Base-by-base conservation (phyloP, 2,888 invertebrate species). In the Drosophila subsilvestris region DNA sequence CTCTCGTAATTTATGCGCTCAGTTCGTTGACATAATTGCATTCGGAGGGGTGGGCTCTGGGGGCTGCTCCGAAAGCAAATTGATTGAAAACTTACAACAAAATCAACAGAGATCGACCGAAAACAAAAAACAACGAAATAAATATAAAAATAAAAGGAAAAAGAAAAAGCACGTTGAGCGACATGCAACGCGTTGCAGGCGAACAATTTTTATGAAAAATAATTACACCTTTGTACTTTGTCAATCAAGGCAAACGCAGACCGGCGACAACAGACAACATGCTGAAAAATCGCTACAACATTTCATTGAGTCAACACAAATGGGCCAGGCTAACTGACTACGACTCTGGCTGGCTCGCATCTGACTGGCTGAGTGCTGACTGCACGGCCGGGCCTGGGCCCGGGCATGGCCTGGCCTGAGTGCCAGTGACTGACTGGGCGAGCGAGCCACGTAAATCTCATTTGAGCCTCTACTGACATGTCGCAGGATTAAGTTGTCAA, bases 401-500 rank as follows among this genome's bases (percentile, higher is more conserved):
- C 4, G 4, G 22, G 22, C 22, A 3, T 22, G 22, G 22, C 8
- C 27, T 27, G 29, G 29, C 9, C 29, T 32, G 29, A 32, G 29
- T 32, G 32, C 32, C 25, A 25, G 5, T 42, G 53, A 69, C 57
- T 53, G 54, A 55, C n/a, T 10, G 50, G 50, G 37, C 44, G 45
- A 60, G 65, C 54, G 75, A 63, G 56, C 74, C 69, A 75, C 79
- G 88, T 90, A 90, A 89, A 90, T 79, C 90, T 86, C 86, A 81
- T 83, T 83, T 89, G 79, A 86, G 89, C 86, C 82, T 78, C 77
- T 72, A 85, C 80, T 86, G 86, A 86, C 86, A 85, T 86, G 86
- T 86, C 82, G 88, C 88, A 85, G 86, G 86, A 86, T 86, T 86
- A 86, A 85, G 88, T 88, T 86, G 86, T 86, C 86, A 86, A 89